Conservation (phyloP, 2,113 vertebrate species). For the Pterocles gutturalis region DNA sequence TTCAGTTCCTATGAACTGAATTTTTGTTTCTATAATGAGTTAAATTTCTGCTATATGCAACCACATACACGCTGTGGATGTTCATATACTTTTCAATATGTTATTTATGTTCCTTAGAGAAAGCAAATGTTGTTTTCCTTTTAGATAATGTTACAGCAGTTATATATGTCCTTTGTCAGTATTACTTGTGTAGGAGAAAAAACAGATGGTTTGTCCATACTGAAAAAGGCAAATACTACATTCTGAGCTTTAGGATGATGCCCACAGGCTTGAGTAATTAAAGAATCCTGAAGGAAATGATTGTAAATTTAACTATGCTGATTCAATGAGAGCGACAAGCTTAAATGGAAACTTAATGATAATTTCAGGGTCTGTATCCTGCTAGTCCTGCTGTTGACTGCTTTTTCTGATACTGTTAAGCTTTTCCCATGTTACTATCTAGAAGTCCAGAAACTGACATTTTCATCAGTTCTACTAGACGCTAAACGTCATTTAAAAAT, state of each 20-base stretch:
- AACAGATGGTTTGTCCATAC: constrained; percentile 52
- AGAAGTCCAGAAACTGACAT: neutral
- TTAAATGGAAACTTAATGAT: neutral
- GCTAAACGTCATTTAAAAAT: neutral
- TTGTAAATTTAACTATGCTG: neutral
- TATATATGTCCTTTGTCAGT: constrained; percentile 60
- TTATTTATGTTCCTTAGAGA: constrained; percentile 56
- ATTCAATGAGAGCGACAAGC: neutral
- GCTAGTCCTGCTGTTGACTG: neutral
- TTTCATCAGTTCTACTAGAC: neutral
- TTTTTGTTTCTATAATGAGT: neutral
- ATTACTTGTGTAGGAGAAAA: constrained; percentile 69
- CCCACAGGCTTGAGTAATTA: neutral
- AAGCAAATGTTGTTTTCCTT: constrained; percentile 66
- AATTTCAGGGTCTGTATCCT: neutral
- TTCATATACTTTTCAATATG: constrained; percentile 68
- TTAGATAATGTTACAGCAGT: constrained; percentile 12
- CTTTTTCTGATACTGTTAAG: neutral
- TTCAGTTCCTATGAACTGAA: neutral
- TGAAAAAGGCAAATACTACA: constrained; percentile 60
- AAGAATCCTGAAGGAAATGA: neutral
- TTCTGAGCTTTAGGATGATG: constrained; percentile 14
- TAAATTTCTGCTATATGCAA: neutral
- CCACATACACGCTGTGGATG: neutral
- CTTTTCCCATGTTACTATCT: neutral